Percentiles rank a stretch among this genome's conserved stretches.
phyloP scores from a whole-genome alignment of 2,113 vertebrate genomes.

The Lagopus muta region DNA sequence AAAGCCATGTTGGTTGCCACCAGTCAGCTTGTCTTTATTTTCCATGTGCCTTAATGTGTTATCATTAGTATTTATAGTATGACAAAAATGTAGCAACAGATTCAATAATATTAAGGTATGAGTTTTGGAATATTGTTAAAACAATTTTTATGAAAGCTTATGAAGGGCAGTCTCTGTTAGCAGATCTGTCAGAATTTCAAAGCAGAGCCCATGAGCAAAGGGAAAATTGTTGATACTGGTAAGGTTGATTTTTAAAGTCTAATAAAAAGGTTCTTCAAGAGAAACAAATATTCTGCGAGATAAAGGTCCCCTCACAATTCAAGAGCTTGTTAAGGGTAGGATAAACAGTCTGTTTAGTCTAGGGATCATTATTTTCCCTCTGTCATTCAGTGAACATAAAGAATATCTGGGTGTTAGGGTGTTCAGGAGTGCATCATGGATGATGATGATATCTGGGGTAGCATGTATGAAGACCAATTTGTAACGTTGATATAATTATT shows the following conservation, averaged over 20 bases:
- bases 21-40: no score
- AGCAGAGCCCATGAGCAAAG: neutral
- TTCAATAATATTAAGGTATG: neutral
- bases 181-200: neutral
- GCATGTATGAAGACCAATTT: neutral
- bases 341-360: neutral
- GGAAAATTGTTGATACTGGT: neutral
- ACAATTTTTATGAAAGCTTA: neutral
- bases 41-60: no score
- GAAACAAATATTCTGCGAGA: neutral
- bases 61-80: neutral
- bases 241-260: neutral
- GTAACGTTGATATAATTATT: neutral
- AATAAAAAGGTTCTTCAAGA: neutral
- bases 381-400: neutral
- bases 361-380: neutral
- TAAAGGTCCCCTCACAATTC: neutral
- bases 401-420: neutral
- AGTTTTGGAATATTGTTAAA: neutral
- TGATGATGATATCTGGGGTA: neutral
- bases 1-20: no score
- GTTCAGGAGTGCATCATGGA: neutral
- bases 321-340: neutral
- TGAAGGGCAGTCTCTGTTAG: neutral
- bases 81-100: neutral